Conservation (phyloP, 2,888 invertebrate species). For the Chrysomela aeneicollis region DNA sequence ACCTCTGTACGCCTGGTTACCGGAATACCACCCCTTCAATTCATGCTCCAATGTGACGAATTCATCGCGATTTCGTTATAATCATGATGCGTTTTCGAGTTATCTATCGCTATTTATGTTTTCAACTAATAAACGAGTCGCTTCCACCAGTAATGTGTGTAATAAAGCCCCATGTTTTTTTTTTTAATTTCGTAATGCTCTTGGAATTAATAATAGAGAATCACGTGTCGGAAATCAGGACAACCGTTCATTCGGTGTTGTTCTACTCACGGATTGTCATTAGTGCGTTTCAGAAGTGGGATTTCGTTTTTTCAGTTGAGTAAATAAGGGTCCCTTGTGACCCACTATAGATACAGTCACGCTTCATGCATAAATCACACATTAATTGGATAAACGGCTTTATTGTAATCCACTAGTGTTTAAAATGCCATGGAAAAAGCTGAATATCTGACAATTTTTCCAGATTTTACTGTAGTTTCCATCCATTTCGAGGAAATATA, state of each 20-base stretch:
- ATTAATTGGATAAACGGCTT: not conserved
- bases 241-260: conserved; percentile 15
- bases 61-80: not conserved
- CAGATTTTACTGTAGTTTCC: too few species aligned
- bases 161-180: too few species aligned
- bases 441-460: too few species aligned
- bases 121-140: too few species aligned
- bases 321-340: conserved; percentile 1
- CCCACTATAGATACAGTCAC: not conserved
- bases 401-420: not conserved
- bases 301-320: conserved; percentile 6
- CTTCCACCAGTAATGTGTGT: too few species aligned
- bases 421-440: not conserved
- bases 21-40: too few species aligned
- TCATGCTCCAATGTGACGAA: not conserved
- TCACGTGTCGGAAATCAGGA: conserved; percentile 10
- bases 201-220: not conserved
- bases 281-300: not conserved
- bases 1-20: not conserved
- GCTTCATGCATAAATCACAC: not conserved
- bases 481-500: too few species aligned
- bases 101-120: too few species aligned
- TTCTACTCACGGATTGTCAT: not conserved
- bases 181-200: too few species aligned
- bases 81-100: not conserved